Evolutionary conservation across 2,113 vertebrate species (phyloP), one percentile per base, ranked within the genome.

Genomic region (Cyphomyrus plagiostoma): DNA sequence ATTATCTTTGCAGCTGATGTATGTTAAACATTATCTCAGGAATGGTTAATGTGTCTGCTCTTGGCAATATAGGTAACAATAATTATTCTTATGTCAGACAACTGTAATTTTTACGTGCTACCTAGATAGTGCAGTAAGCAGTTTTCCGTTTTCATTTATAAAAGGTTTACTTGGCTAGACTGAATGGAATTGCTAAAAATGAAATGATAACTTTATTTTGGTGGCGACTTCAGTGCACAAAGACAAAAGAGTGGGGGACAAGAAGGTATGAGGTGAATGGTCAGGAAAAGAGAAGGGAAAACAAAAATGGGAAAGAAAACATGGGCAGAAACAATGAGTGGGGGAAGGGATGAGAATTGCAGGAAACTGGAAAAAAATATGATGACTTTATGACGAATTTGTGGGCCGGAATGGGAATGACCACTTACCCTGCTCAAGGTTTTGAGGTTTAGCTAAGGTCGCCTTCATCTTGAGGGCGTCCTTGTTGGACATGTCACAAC

Each of bases 401-500:
- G 26, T 39, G 1, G 10, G 52, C 17, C 35, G 19, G 26, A 9
- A 89, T 94, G 95, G 94, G 94, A 94, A 93, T 92, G 95, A 93
- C 91, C 91, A 96, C 98, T 98, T 96, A 99, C 98, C 98, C 98
- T 98, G 98, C 93, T 98, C 98, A 92, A 98, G 93, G 88, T 97
- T 97, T 88, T 98, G 98, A 91, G 97, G 97, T 96, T 98, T 99
- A 92, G 97, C 94, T 90, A 98, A 97, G 89, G 97, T 96, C 39
- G 97, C 97, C 97, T 99, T 99, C 96, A 99, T 96, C 96, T 99
- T 99, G 93, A 99, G 98, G 91, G 98, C 98, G 93, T 99, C 98
- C 93, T 98, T 99, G 94, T 98, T 98, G 91, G 98, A 98, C 98
- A 99, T 99, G 94, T 99, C 98, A 92, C 98, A 99, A 96, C 98